These are phyloP conservation scores for Diprion similis DNA, from an alignment of 1,140 invertebrate genomes.

Conservation along the genomic window DNA sequence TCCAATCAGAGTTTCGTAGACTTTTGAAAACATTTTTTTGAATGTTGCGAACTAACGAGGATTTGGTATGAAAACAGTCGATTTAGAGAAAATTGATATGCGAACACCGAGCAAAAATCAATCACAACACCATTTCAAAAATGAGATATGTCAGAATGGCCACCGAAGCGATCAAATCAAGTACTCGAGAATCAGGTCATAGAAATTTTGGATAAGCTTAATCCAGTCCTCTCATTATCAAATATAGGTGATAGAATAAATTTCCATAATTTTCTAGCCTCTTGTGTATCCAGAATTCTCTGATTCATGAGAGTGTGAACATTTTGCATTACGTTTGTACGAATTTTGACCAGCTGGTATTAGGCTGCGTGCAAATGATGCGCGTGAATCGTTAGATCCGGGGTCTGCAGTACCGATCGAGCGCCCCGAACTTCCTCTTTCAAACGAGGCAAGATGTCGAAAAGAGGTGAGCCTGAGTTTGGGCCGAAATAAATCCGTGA, in stretches of 20 bases:
- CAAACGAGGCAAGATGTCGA: slow-evolving; percentile 62
- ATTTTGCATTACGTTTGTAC: not conserved
- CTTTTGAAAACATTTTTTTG: not conserved
- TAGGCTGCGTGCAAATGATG: not conserved
- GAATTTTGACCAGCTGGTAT: not conserved
- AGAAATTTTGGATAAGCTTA: not conserved
- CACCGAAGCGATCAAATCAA: not conserved
- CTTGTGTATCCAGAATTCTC: not conserved
- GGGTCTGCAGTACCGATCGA: slow-evolving; percentile 5
- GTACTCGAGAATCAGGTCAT: not conserved
- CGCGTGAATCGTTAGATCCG: too few species aligned
- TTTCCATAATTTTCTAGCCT: not conserved
- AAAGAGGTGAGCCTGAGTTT: slow-evolving; percentile 61
- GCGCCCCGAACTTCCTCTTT: slow-evolving; percentile 40
- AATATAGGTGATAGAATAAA: not conserved
- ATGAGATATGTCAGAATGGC: not conserved
- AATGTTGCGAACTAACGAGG: slow-evolving; percentile 10
- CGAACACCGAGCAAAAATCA: not conserved
- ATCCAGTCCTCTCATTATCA: not conserved
- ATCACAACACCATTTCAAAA: not conserved
- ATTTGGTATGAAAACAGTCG: too few species aligned
- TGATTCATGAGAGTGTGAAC: not conserved
- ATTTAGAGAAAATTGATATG: not conserved
- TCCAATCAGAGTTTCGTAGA: slow-evolving; percentile 14
- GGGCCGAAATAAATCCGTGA: slow-evolving; percentile 43